Evolutionary conservation across 1,140 invertebrate genomes (phyloP).

Genomic region (Ericerus pela): DNA sequence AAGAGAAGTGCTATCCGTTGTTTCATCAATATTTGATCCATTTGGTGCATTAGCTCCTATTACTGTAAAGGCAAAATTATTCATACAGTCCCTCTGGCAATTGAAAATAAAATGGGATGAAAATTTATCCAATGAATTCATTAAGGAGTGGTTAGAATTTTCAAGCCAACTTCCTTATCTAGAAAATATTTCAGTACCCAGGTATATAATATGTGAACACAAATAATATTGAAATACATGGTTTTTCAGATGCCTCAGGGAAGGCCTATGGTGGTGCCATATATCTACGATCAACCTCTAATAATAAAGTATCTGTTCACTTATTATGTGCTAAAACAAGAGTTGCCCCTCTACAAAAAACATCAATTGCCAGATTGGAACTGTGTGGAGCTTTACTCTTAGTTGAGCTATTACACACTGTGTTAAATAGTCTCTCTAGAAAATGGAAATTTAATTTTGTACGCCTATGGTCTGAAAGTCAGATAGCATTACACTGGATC

Average conservation of each 20-base stretch:
- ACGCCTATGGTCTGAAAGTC: constrained; percentile 13
- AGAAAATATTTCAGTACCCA: constrained; percentile 2
- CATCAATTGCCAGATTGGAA: constrained; percentile 35
- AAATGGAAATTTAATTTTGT: too few relatives aligned
- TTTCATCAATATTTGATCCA: constrained; percentile 24
- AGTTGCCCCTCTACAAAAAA: constrained; percentile 18
- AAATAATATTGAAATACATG: constrained; percentile 16
- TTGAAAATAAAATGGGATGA: constrained; percentile 24
- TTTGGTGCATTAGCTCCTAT: too few relatives aligned
- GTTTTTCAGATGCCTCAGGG: constrained; percentile 29
- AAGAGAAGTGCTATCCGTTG: constrained; percentile 14
- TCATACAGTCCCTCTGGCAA: constrained; percentile 18
- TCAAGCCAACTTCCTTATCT: constrained; percentile 13
- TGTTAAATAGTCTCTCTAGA: constrained; percentile 21
- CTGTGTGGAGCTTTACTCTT: constrained; percentile 30
- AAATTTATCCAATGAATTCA: constrained; percentile 17
- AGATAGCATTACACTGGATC: constrained; percentile 7
- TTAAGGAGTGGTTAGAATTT: constrained; percentile 21
- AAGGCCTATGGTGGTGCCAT: constrained; percentile 25
- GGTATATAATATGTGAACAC: constrained; percentile 6
- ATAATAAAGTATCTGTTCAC: constrained; percentile 2
- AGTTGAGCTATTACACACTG: constrained; percentile 19
- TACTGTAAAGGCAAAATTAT: constrained; percentile 18
- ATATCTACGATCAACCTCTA: constrained; percentile 20
- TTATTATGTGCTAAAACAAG: constrained; percentile 18